These are phyloP conservation scores for Dreissena polymorpha DNA, from an alignment of 1,140 invertebrate genomes.

Conservation along the genomic window DNA sequence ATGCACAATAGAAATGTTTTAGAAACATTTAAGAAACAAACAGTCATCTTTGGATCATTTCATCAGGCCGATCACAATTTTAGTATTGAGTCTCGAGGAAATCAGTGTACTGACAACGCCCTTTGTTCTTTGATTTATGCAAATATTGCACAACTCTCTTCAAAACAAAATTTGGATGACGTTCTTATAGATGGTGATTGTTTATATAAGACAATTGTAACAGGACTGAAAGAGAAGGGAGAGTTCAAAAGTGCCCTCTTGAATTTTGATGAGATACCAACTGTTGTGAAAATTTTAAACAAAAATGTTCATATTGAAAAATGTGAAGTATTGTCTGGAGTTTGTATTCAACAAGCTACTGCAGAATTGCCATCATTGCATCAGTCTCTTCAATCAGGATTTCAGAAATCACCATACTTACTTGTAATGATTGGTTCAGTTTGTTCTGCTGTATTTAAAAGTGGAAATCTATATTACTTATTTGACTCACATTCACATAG, in stretches of 20 bases:
- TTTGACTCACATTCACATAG: conserved; percentile 40
- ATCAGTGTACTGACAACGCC: no score
- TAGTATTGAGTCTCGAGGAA: no score
- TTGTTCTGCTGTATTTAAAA: conserved; percentile 10
- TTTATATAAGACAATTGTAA: no score
- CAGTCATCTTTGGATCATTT: no score
- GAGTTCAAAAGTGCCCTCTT: neutral
- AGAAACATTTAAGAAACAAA: no score
- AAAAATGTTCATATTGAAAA: neutral
- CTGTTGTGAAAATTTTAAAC: neutral
- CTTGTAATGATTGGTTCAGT: conserved; percentile 18
- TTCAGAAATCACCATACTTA: neutral
- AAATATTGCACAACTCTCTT: no score
- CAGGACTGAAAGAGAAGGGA: no score
- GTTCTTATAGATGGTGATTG: no score
- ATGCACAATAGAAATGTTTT: no score
- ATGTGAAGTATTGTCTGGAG: neutral
- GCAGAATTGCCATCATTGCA: conserved; percentile 1
- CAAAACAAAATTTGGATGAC: no score
- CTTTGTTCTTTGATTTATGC: no score
- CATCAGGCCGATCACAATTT: no score
- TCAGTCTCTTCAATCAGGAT: neutral
- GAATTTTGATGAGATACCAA: conserved; percentile 30
- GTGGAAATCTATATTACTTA: neutral
- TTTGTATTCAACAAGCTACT: neutral